Evolutionary conservation across 2,888 invertebrate genomes (phyloP).

Genomic region (Oasisia sp.): DNA sequence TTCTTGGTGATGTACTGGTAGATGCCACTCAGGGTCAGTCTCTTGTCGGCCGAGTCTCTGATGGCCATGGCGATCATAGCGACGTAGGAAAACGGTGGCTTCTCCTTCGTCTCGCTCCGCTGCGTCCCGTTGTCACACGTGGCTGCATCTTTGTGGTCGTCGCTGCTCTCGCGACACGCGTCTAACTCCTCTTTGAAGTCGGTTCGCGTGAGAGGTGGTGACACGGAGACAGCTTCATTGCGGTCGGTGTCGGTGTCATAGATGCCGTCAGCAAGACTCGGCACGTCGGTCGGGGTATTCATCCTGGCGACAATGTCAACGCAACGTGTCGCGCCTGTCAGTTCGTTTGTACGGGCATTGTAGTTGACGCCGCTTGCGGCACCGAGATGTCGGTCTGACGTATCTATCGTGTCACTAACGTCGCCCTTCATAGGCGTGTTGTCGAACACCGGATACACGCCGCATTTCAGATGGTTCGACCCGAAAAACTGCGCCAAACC

Average conservation of each 20-base stretch:
- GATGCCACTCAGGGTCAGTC: slow-evolving; percentile 95
- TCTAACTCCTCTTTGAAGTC: not conserved
- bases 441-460: not conserved
- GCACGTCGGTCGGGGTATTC: not conserved
- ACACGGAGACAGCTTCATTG: not conserved
- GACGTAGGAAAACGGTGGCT: slow-evolving; percentile 25
- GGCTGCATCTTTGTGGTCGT: not conserved
- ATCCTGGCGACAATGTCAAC: not conserved
- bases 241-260: not conserved
- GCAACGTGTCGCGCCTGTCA: not conserved
- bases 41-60: slow-evolving; percentile 76
- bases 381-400: not conserved
- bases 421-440: not conserved
- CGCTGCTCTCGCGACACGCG: not conserved
- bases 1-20: slow-evolving; percentile 97
- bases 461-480: not conserved
- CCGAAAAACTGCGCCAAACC: slow-evolving; percentile 17
- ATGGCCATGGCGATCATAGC: slow-evolving; percentile 24
- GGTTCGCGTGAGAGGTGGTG: not conserved
- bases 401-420: not conserved
- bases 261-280: not conserved
- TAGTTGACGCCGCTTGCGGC: not conserved
- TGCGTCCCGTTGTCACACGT: not conserved
- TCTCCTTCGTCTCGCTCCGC: slow-evolving; percentile 14
- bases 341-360: not conserved